phyloP scores from a whole-genome alignment of 2,113 vertebrate species.

The Acrocephalus kingi region DNA sequence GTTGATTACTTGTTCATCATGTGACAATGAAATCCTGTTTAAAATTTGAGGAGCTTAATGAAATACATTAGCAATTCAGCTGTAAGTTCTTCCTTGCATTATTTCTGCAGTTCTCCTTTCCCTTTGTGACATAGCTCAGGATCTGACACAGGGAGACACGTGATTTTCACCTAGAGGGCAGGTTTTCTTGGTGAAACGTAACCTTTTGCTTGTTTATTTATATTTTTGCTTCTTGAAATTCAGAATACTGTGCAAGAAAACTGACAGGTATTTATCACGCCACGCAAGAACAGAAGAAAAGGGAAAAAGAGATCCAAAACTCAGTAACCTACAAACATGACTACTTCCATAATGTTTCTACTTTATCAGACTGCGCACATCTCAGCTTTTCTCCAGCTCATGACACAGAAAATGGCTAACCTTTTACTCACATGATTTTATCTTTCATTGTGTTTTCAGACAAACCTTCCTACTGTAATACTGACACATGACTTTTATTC shows the following conservation, averaged over 20 bases:
- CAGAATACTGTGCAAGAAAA: background rate
- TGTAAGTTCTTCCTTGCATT: background rate
- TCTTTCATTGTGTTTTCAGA: background rate
- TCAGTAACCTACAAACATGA: background rate
- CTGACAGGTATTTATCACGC: accelerated
- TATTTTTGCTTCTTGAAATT: background rate
- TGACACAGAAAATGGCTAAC: background rate
- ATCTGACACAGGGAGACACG: background rate
- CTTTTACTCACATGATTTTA: background rate
- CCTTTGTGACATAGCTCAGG: background rate
- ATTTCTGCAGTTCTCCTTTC: background rate
- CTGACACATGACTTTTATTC: background rate
- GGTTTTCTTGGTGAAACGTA: background rate
- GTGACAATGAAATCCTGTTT: background rate
- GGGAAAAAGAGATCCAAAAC: accelerated
- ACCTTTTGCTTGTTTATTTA: background rate
- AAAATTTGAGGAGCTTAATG: background rate
- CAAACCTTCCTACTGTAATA: background rate
- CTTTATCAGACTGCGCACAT: background rate
- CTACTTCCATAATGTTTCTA: background rate
- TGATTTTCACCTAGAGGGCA: background rate
- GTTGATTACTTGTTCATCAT: background rate
- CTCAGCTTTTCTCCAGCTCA: background rate
- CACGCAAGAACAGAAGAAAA: background rate
- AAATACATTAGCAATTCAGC: background rate